A percentile compares a stretch with the other conserved stretches of the same genome.
Evolutionary conservation across 2,113 vertebrate species (phyloP).

Genomic region (zebrafish (Danio rerio)): DNA sequence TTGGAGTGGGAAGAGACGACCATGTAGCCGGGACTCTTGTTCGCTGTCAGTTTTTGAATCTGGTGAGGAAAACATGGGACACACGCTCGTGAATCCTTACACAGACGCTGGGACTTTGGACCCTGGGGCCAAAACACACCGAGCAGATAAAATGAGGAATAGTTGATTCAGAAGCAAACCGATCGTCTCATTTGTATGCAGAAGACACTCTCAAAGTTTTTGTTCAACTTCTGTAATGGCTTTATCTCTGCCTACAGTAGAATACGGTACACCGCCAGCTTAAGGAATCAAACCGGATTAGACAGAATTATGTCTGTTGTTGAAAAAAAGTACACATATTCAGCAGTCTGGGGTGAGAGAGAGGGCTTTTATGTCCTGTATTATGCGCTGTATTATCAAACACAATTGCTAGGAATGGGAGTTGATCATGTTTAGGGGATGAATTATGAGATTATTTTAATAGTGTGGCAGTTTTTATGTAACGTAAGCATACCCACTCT

Average conservation of each 20-base stretch:
- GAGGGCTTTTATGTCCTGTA: not conserved
- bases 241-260: constrained; percentile 6
- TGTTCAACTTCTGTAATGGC: constrained; percentile 16
- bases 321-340: not conserved
- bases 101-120: not conserved
- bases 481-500: no score
- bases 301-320: not conserved
- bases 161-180: not conserved
- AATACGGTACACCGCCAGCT: not conserved
- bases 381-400: not conserved
- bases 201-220: constrained; percentile 11
- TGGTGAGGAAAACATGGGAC: constrained; percentile 5
- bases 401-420: not conserved
- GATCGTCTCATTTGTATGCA: not conserved
- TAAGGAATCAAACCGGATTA: constrained; percentile 10
- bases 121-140: constrained; percentile 29
- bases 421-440: no score
- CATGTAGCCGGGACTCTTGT: constrained; percentile 80
- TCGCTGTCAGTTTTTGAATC: not conserved
- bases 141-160: constrained; percentile 10
- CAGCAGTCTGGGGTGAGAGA: not conserved
- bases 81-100: not conserved
- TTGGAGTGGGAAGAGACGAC: constrained; percentile 99
- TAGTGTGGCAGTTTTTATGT: no score
- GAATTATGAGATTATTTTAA: no score